phyloP scores from a whole-genome alignment of 2,113 vertebrate genomes.

The Geococcyx californianus region DNA sequence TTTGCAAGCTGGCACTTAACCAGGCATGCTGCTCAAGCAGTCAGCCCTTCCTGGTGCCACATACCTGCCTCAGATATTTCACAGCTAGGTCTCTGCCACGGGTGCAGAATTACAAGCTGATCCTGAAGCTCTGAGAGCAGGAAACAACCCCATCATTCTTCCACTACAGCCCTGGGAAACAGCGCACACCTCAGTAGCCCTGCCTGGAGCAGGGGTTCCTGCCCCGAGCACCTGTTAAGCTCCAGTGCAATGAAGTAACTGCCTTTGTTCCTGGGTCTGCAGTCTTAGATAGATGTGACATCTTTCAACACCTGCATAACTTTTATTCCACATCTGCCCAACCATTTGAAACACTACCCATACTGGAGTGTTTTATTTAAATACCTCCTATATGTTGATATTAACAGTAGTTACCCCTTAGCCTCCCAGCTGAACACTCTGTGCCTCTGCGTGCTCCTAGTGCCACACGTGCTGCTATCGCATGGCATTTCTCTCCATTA shows the following conservation, averaged over 20 bases:
- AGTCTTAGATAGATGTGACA: not conserved
- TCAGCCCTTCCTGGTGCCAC: not conserved
- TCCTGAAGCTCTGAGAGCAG: not conserved
- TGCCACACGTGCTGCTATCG: not conserved
- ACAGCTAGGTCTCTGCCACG: not conserved
- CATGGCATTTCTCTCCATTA: not conserved
- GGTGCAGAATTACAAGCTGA: not conserved
- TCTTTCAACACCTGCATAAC: not conserved
- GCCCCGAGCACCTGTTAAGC: rapidly evolving
- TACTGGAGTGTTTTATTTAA: not conserved
- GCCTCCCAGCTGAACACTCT: not conserved
- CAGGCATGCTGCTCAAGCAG: not conserved
- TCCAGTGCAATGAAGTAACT: not conserved
- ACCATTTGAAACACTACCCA: rapidly evolving
- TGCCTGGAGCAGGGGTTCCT: not conserved
- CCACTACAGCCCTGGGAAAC: not conserved
- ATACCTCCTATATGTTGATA: not conserved
- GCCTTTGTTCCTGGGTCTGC: rapidly evolving
- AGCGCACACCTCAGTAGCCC: rapidly evolving
- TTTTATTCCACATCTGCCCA: not conserved
- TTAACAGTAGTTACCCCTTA: not conserved
- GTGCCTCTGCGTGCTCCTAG: not conserved
- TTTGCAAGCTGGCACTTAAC: not conserved
- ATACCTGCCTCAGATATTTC: not conserved
- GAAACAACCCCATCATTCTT: not conserved